Conservation (phyloP, 2,888 invertebrate species). For the Flexamia atlantica region DNA sequence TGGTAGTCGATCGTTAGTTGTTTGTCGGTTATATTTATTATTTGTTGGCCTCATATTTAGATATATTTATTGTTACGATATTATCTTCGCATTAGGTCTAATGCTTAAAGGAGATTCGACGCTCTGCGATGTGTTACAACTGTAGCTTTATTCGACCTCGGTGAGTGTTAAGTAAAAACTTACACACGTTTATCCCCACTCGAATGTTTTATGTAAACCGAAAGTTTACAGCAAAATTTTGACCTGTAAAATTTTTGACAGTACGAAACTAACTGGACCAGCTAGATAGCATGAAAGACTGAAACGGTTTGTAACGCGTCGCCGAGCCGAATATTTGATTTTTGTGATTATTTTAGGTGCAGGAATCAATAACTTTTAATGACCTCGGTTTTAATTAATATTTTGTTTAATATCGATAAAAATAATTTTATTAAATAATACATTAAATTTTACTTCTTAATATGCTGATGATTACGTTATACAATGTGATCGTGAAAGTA, state of each 20-base stretch:
- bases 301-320: slow-evolving; percentile 11
- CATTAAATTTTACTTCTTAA: slow-evolving; percentile 47
- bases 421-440: slow-evolving; percentile 49
- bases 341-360: slow-evolving; percentile 33
- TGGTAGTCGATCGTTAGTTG: slow-evolving; percentile 63
- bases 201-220: slow-evolving; percentile 9
- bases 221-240: slow-evolving; percentile 38
- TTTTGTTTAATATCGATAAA: not conserved
- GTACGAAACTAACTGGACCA: slow-evolving; percentile 1
- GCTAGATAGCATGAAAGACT: not conserved
- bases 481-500: slow-evolving; percentile 43
- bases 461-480: slow-evolving; percentile 29
- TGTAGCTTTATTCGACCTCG: not conserved
- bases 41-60: slow-evolving; percentile 28
- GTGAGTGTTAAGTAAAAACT: slow-evolving; percentile 22
- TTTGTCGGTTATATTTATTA: not conserved
- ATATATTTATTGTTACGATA: slow-evolving; percentile 31
- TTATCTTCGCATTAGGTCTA: slow-evolving; percentile 7
- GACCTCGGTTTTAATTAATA: slow-evolving; percentile 26
- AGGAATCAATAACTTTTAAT: slow-evolving; percentile 39
- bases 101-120: not conserved
- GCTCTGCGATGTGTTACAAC: slow-evolving; percentile 16
- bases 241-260: not conserved
- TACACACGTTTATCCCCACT: slow-evolving; percentile 5
- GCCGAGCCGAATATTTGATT: not conserved